Evolutionary conservation across 2,113 vertebrate species (phyloP), one percentile per base, ranked within the genome.

Genomic region (Heterochromis multidens): DNA sequence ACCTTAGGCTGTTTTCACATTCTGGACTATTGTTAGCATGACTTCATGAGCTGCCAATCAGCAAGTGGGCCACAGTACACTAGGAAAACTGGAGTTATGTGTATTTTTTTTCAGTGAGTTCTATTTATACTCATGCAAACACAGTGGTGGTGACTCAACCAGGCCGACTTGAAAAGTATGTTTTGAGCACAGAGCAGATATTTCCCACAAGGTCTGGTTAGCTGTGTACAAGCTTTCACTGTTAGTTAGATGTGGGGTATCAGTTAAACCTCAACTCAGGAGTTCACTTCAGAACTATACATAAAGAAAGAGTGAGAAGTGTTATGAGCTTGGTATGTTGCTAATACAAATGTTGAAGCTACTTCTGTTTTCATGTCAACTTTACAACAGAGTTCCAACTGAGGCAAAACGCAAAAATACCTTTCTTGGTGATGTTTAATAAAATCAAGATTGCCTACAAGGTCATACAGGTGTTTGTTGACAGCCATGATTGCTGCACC

Each of bases 121-220:
- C 93, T 95, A 93, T 95, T 94, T 92, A 89, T 94, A 93, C 65
- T 60, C 58, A 52, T 67, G 84, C 84, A 91, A 89, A 89, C 78
- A 88, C 72, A 23, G 72, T 4, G 29, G 81, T 40, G 83, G 84
- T 93, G 94, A 95, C 92, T 95, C 94, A 95, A 92, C 87, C 82
- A 84, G 92, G 87, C 54, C 83, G 77, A 94, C 83, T 85, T 93
- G 88, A 94, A 86, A 92, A 92, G 88, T 88, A 62, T 89, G 81
- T 87, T 94, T 70, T 49, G 57, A 85, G 40, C 87, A 57, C 74
- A 88, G 57, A 80, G 87, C 72, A 84, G 80, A 87, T 54, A 19
- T 88, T 85, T 90, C 91, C 92, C 86, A 67, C 60, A 58, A 89
- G 88, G 85, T 81, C 74, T 77, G 61, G 76, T 82, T 83, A 87